These are phyloP conservation scores for Corythaeola cristata DNA, from an alignment of 2,113 vertebrate genomes.

Conservation along the genomic window DNA sequence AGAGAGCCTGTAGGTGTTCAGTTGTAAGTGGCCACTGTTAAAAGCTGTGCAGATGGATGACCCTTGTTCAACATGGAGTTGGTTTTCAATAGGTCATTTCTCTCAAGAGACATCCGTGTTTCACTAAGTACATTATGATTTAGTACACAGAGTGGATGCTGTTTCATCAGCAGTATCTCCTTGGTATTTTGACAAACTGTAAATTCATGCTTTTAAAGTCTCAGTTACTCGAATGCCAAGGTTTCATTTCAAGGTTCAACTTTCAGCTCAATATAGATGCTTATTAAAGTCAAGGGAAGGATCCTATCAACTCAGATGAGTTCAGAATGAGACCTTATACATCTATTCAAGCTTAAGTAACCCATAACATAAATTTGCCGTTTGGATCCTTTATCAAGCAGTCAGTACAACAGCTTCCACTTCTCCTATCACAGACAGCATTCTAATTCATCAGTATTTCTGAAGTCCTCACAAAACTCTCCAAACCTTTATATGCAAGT, in stretches of 20 bases:
- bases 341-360: not conserved
- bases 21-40: not conserved
- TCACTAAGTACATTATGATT: not conserved
- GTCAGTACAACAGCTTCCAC: not conserved
- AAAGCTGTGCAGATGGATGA: not conserved
- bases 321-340: not conserved
- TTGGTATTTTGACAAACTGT: conserved; percentile 23
- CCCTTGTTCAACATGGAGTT: not conserved
- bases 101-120: not conserved
- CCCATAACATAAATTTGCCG: not conserved
- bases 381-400: not conserved
- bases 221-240: not conserved
- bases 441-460: not conserved
- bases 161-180: conserved; percentile 1
- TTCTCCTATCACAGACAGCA: not conserved
- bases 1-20: not conserved
- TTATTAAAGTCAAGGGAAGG: conserved; percentile 11
- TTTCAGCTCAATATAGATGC: not conserved
- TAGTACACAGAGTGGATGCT: not conserved
- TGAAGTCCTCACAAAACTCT: not conserved
- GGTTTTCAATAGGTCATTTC: not conserved
- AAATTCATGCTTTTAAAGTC: conserved; percentile 40
- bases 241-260: conserved; percentile 13
- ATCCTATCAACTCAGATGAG: not conserved
- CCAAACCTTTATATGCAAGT: not conserved